Percentiles rank a stretch among this genome's conserved stretches.
Conservation (phyloP, 2,888 invertebrate genomes). For the Ametastegia equiseti region DNA sequence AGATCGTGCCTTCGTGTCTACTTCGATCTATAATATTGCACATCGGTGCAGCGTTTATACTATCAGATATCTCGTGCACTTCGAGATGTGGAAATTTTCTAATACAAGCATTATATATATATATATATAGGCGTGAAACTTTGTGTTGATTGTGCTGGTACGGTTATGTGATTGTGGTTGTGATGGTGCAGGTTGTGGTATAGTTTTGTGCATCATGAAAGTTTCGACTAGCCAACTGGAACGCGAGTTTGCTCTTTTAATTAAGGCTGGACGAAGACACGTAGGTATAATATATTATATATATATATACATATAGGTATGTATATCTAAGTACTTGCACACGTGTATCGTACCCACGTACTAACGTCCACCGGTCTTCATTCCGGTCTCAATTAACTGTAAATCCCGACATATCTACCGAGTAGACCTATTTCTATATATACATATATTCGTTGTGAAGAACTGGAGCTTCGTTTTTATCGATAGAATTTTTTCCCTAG, state of each 20-base stretch:
- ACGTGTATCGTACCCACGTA: neutral
- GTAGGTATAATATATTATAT: neutral
- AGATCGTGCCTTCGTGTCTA: neutral
- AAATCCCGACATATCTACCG: neutral
- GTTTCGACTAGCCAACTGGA: neutral
- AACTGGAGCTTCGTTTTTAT: no score
- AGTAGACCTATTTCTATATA: no score
- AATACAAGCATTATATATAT: no score
- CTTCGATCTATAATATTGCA: neutral
- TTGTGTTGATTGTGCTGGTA: no score
- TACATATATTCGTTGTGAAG: no score
- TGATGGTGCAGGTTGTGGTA: neutral
- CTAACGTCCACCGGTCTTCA: neutral
- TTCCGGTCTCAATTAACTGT: conserved; percentile 35
- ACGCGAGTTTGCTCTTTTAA: neutral
- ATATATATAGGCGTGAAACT: no score
- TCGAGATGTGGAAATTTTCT: no score
- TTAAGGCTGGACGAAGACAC: neutral
- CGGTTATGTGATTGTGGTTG: neutral
- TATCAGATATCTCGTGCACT: neutral
- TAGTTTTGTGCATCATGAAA: no score
- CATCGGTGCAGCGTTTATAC: neutral
- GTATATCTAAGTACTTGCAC: neutral
- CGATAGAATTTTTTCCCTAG: no score
- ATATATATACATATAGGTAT: neutral